Evolutionary conservation across 2,888 invertebrate genomes (phyloP), one percentile per base, ranked within the genome.

Genomic region (Buathra laborator): DNA sequence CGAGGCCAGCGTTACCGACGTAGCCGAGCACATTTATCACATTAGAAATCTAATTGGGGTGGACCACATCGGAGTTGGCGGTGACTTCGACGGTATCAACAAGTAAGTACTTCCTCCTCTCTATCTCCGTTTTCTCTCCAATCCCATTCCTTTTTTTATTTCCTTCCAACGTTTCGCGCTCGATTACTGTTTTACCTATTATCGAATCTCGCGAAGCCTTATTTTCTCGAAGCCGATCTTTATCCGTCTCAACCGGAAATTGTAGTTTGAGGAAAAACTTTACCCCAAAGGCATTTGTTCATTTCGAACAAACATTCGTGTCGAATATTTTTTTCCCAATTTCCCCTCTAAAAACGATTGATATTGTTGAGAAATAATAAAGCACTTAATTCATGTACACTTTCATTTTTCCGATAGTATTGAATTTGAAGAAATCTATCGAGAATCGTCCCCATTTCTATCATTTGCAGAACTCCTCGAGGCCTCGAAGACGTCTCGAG

Each of bases 1-100:
- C 85, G 95, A 96, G 89, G 97, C 98, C 19, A 97, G 96, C 7
- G 95, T 98, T 85, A 95, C 96, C 88, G 97, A 98, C 93, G 98
- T 98, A 56, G 93, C 95, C 94, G 95, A 95, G 86, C 96, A 96
- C 90, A 95, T 96, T 92, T 95, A 95, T 91, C 95, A 95, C 91
- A 95, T 96, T 89, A 95, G 95, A 90, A 94, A 95, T 86, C 93
- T 96, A 94, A 95, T 96, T 84, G 96, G 96, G 2, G 94, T 95
- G 68, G 95, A 96, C 89, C 95, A 95, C 91, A 95, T 96, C 5
- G 96, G 96, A 19, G 95, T 96, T n/a, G 96, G 96, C 0, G 96
- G 95, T 0, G 96, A 96, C 88, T 96, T 95, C 84, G 96, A 96
- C 83, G 96, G 96, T 24, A 96, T 96, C 56, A 96, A 96, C 93